Conservation (phyloP, 2,888 invertebrate genomes). For the Hybos culiciformis region DNA sequence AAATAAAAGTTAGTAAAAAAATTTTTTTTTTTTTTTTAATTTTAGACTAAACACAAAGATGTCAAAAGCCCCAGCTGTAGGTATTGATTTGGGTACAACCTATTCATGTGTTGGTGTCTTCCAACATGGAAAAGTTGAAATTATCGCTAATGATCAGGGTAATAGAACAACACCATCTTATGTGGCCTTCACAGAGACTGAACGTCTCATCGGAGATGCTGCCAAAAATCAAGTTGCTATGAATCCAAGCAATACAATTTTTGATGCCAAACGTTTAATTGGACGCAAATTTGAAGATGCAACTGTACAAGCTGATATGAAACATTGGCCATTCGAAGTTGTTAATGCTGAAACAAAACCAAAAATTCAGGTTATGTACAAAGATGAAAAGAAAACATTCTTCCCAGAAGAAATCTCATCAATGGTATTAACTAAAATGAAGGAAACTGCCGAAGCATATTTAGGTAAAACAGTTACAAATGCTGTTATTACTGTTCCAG, state of each 20-base stretch:
- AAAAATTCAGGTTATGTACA: conserved; percentile 71
- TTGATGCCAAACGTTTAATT: conserved; percentile 91
- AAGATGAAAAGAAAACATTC: conserved; percentile 79
- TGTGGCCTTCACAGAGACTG: conserved; percentile 76
- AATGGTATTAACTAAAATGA: conserved; percentile 90
- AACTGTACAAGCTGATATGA: conserved; percentile 85
- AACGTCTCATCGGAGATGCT: conserved; percentile 72
- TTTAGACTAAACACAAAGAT: too few relatives aligned
- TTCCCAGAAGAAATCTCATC: conserved; percentile 87
- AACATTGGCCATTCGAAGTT: conserved; percentile 90
- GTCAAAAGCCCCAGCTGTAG: conserved; percentile 57
- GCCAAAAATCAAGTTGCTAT: conserved; percentile 79
- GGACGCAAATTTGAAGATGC: conserved; percentile 81
- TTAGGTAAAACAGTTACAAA: conserved; percentile 52
- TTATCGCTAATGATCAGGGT: conserved; percentile 73
- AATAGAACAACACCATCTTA: conserved; percentile 64
- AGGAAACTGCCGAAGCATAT: conserved; percentile 59
- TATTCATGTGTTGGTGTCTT: conserved; percentile 69
- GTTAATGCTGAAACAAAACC: conserved; percentile 67
- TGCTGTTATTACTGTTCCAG: conserved; percentile 69
- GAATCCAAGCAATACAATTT: conserved; percentile 84
- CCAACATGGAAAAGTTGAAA: conserved; percentile 68
- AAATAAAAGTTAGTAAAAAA: too few relatives aligned
- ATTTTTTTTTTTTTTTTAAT: too few relatives aligned
- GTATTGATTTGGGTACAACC: conserved; percentile 74